Base-by-base conservation (phyloP, 2,797 vertebrate species). In the Triplophysa bombifrons region DNA sequence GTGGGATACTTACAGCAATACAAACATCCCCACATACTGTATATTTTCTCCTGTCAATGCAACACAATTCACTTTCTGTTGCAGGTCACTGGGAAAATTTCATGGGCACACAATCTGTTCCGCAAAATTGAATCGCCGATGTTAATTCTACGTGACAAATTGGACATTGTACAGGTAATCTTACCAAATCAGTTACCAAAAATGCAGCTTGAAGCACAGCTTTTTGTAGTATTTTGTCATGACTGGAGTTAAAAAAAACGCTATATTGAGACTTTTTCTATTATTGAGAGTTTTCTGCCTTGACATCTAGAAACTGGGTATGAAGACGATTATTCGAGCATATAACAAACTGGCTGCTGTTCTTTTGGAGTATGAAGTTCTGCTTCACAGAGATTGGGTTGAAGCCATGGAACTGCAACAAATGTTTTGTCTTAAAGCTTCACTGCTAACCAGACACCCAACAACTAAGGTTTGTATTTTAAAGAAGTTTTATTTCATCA, bases 61-160 rank as follows among this genome's bases (percentile, higher is more conserved):
- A 46, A 13, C 22, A 66, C 3, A 27, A 50, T 17, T 81, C 3
- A 44, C 50, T 84, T 20, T 82, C 25, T 79, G 41, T 80, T 86
- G 82, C 86, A 96, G 95, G 88, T 95, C 74, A 82, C 94, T 19
- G 94, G 94, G 13, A 92, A 93, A 86, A 91, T 95, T 71, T 89
- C 94, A 87, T 96, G 95, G 95, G 90, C 93, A 79, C 92, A 91
- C 19, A 93, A 94, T 80, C 91, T 96, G 9, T 94, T 92, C 88
- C 92, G 92, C 84, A 96, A 93, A 90, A 92, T 95, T 34, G 91
- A 95, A 72, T 84, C 84, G 76, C 95, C 95, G 38, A 95, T 96
- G 95, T 85, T 89, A 84, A 83, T 93, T 77, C 87, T 96, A 75
- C 94, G 93, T 89, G 90, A 91, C 82, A 94, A 94, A 85, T 84